phyloP scores from a whole-genome alignment of 2,888 invertebrate genomes.

The Synanthedon formicaeformis region DNA sequence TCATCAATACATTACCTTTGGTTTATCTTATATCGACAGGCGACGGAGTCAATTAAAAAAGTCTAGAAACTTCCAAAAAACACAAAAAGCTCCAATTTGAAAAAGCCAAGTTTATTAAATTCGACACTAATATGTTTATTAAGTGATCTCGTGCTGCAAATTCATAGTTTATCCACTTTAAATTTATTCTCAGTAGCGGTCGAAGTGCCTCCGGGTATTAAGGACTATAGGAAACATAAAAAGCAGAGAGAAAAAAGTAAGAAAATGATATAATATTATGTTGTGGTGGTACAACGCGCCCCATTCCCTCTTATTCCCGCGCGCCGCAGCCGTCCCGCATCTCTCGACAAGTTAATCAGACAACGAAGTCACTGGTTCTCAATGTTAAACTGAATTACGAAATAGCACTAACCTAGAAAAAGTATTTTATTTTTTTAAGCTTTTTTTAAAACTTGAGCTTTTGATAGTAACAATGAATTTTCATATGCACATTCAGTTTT shows the following conservation, averaged over 20 bases:
- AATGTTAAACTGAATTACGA: constrained; percentile 23
- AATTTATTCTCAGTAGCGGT: neutral
- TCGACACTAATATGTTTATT: no score
- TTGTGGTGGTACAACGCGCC: constrained; percentile 21
- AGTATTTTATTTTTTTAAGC: no score
- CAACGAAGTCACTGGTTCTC: constrained; percentile 26
- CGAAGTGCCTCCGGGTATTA: neutral
- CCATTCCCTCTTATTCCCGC: constrained; percentile 21
- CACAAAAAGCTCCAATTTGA: no score
- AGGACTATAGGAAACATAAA: constrained; percentile 26
- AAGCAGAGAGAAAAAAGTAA: constrained; percentile 25
- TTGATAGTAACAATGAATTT: no score
- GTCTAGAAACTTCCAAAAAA: no score
- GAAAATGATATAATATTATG: constrained; percentile 50
- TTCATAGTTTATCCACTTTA: neutral
- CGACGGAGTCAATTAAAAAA: no score
- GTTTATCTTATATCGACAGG: no score
- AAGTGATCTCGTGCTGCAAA: neutral
- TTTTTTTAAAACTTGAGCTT: no score
- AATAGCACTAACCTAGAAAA: no score
- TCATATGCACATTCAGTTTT: no score
- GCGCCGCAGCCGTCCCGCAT: constrained; percentile 17
- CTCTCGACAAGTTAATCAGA: constrained; percentile 64
- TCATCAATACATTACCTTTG: no score
- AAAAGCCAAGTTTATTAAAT: no score